Evolutionary conservation across 2,113 vertebrate genomes (phyloP), one percentile per base, ranked within the genome.

Genomic region (Chascanopsetta lugubris): DNA sequence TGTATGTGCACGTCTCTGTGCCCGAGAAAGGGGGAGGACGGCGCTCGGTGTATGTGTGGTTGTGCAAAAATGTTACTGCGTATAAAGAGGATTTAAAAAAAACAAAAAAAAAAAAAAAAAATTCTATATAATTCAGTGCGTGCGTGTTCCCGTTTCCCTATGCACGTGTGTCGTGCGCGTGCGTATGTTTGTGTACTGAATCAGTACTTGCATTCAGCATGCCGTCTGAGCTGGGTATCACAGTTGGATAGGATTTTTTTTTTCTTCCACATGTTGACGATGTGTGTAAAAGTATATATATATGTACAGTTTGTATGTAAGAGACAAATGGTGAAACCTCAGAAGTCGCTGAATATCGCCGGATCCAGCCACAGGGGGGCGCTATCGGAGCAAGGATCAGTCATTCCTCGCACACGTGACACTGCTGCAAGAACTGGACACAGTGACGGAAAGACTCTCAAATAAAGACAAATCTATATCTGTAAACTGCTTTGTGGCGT

Each of bases 161-260:
- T 87, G 86, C 87, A 83, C 81, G 77, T 87, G 77, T 79, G 72
- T 75, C 13, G 69, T 72, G 75, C 69, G 61, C 78, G 82, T 89
- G 88, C 77, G 69, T 87, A 73, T 80, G 80, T 89, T 56, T 18
- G 48, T 89, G 86, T 92, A 91, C 90, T 92, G 91, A 90, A 92
- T 92, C 90, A 92, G 91, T 92, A 92, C 90, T 91, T 87, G 79
- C 80, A 84, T 87, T 89, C 81, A 86, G 91, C 89, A 90, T 91
- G 90, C 87, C 67, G 86, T 90, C 77, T 73, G 81, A 88, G 88
- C 88, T 90, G 87, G 82, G 82, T 88, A 79, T 91, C 72, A 86
- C 80, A 87, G 80, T 89, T 83, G 82, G 81, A 72, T 82, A 74
- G 70, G 72, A 70, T 56, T 69, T 77, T 72, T 65, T 57, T 64